Percentiles rank a stretch among this genome's conserved stretches.
phyloP scores from a whole-genome alignment of 2,113 vertebrate genomes.

The Sitta europaea region DNA sequence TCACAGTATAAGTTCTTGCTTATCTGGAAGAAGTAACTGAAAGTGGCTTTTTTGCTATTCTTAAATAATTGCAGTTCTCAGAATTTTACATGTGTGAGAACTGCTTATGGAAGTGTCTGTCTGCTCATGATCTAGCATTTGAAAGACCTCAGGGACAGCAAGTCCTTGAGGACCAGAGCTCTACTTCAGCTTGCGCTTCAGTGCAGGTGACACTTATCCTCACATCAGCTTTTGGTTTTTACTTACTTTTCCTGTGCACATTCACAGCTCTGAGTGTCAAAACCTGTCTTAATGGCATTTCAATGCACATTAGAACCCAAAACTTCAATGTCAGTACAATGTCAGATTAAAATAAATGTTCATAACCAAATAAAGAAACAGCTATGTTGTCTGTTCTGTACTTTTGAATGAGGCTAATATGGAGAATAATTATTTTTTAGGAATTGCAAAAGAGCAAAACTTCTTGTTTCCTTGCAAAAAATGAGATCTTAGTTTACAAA shows the following conservation, averaged over 20 bases:
- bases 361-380: not conserved
- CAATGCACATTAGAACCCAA: not conserved
- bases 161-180: not conserved
- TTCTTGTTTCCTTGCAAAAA: not conserved
- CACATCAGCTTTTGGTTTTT: not conserved
- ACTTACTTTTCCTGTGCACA: not conserved
- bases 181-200: not conserved
- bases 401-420: not conserved
- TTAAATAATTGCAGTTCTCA: not conserved
- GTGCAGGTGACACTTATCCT: not conserved
- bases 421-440: not conserved
- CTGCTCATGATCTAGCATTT: not conserved
- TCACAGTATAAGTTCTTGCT: not conserved
- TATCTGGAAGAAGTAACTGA: slow-evolving; percentile 5
- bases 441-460: not conserved
- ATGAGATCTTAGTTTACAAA: not conserved
- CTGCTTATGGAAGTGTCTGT: not conserved
- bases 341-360: not conserved
- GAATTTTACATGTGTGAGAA: not conserved
- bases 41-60: not conserved
- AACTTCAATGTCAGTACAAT: not conserved
- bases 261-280: not conserved
- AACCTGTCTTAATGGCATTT: not conserved
- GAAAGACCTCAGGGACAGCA: not conserved
- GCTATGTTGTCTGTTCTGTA: not conserved